These are phyloP conservation scores for Cinara cedri DNA, from an alignment of 2,888 invertebrate species.

Conservation along the genomic window DNA sequence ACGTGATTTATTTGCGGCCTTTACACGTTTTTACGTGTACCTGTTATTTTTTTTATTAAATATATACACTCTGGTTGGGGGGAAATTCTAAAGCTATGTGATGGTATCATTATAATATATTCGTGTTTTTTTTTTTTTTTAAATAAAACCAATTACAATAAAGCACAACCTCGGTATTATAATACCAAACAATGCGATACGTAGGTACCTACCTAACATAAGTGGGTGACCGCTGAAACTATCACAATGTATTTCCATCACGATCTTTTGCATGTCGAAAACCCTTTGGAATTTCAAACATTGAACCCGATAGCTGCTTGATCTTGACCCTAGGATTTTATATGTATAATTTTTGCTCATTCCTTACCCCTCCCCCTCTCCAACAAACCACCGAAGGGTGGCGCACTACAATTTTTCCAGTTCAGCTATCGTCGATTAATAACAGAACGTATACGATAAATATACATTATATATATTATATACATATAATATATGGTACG, in stretches of 20 bases:
- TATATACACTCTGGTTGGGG: too few species aligned
- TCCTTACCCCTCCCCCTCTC: too few species aligned
- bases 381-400: background rate
- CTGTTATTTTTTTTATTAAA: background rate
- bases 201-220: background rate
- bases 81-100: background rate
- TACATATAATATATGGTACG: background rate
- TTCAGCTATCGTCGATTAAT: slow-evolving; percentile 39
- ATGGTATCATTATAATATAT: background rate
- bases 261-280: slow-evolving; percentile 40
- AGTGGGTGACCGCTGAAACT: background rate
- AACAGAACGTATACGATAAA: background rate
- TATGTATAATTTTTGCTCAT: slow-evolving; percentile 10
- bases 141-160: slow-evolving; percentile 23
- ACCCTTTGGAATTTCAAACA: slow-evolving; percentile 30
- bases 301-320: slow-evolving; percentile 7
- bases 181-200: background rate
- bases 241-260: slow-evolving; percentile 37
- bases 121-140: slow-evolving; percentile 2
- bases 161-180: slow-evolving; percentile 8
- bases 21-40: background rate
- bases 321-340: slow-evolving; percentile 24
- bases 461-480: too few species aligned
- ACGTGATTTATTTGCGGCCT: background rate
- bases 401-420: slow-evolving; percentile 42